Evolutionary conservation across 2,888 invertebrate species (phyloP).

Genomic region (Drosophila leonis): DNA sequence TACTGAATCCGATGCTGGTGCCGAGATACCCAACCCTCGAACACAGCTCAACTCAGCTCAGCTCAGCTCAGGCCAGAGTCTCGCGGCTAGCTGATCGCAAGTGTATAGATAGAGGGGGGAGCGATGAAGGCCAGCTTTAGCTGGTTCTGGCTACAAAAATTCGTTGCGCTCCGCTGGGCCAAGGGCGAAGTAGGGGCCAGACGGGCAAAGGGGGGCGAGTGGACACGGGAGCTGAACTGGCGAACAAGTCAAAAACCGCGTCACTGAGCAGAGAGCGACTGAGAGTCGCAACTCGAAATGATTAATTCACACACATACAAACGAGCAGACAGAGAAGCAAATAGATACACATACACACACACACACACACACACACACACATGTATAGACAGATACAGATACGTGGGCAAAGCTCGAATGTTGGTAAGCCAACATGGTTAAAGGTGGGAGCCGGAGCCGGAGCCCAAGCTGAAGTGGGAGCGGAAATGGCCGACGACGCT

Average conservation of each 20-base stretch:
- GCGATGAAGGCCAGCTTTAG: conserved; percentile 9
- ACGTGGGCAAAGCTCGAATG: conserved; percentile 14
- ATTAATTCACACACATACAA: conserved; percentile 35
- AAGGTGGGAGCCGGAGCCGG: conserved; percentile 15
- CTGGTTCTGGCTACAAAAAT: conserved; percentile 32
- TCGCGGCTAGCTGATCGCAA: conserved; percentile 33
- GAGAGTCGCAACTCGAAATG: conserved; percentile 25
- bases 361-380: too few relatives aligned
- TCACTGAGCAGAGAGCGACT: conserved; percentile 38
- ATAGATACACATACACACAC: conserved; percentile 4
- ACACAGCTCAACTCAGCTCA: not conserved
- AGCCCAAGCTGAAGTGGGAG: conserved; percentile 23
- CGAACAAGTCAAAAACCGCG: conserved; percentile 44
- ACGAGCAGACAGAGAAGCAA: not conserved
- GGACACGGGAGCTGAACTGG: conserved; percentile 29
- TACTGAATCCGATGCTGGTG: conserved; percentile 27
- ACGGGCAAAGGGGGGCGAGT: not conserved
- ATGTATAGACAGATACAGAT: conserved; percentile 10
- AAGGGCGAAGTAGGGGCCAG: not conserved
- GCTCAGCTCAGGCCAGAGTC: conserved; percentile 12
- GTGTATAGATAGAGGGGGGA: not conserved
- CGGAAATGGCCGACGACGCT: conserved; percentile 36
- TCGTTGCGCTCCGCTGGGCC: conserved; percentile 55
- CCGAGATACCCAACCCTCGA: conserved; percentile 21
- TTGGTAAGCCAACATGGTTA: conserved; percentile 16